These are phyloP conservation scores for Lophotis ruficrista DNA, from an alignment of 2,113 vertebrate genomes.

Conservation along the genomic window DNA sequence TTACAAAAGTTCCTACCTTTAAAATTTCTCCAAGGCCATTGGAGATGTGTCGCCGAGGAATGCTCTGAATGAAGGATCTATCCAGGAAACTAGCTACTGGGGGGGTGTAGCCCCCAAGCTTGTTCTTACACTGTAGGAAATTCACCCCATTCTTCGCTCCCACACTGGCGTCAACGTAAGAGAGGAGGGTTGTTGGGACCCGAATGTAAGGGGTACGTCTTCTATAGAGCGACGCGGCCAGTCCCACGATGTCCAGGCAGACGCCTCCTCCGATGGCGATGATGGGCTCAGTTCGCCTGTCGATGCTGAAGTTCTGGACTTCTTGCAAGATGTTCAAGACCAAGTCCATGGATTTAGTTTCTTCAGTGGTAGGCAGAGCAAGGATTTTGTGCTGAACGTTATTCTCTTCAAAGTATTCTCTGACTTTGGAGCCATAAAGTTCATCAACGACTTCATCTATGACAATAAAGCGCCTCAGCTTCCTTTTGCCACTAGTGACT, in stretches of 20 bases:
- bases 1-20: slow-evolving; percentile 68
- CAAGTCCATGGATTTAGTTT: slow-evolving; percentile 84
- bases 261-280: slow-evolving; percentile 83
- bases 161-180: slow-evolving; percentile 82
- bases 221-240: slow-evolving; percentile 81
- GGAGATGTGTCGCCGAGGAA: slow-evolving; percentile 82
- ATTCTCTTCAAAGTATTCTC: slow-evolving; percentile 75
- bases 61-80: slow-evolving; percentile 79
- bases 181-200: slow-evolving; percentile 83
- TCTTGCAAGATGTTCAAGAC: slow-evolving; percentile 81
- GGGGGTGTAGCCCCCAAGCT: slow-evolving; percentile 81
- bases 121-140: slow-evolving; percentile 86
- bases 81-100: slow-evolving; percentile 80
- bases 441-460: slow-evolving; percentile 78
- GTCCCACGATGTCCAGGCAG: slow-evolving; percentile 83
- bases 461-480: slow-evolving; percentile 79
- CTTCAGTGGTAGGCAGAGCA: slow-evolving; percentile 79
- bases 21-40: slow-evolving; percentile 85
- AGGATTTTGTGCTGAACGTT: slow-evolving; percentile 78
- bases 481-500: slow-evolving; percentile 51
- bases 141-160: slow-evolving; percentile 85
- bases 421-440: slow-evolving; percentile 75
- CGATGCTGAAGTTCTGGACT: slow-evolving; percentile 79
- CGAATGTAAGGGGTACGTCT: slow-evolving; percentile 84
- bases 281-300: slow-evolving; percentile 81